These are phyloP conservation scores for Brachirus orientalis DNA, from an alignment of 2,113 vertebrate species.

Conservation along the genomic window DNA sequence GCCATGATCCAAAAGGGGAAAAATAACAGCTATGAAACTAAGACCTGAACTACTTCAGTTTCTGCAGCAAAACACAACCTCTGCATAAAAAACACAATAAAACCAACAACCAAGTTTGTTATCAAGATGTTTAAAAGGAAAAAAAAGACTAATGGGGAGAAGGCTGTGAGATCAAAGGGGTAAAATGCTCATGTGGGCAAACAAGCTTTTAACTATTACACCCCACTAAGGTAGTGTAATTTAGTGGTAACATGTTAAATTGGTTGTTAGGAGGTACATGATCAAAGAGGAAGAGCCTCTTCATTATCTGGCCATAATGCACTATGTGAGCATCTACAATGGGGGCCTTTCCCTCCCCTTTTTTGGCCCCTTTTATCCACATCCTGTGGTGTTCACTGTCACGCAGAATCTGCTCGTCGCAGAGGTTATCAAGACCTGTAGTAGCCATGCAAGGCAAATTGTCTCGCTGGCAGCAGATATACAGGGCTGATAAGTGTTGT, in stretches of 20 bases:
- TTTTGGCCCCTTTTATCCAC: constrained; percentile 38
- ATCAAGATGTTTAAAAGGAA: constrained; percentile 31
- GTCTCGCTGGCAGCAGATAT: constrained; percentile 45
- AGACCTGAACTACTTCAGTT: background rate
- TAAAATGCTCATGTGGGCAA: background rate
- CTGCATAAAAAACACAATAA: background rate
- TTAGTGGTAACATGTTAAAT: constrained; percentile 48
- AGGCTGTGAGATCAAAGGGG: constrained; percentile 49
- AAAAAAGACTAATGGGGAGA: constrained; percentile 15
- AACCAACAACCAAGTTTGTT: constrained; percentile 15
- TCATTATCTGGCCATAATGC: constrained; percentile 49
- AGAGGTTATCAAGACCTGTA: constrained; percentile 60
- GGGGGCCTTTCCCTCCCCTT: constrained; percentile 9
- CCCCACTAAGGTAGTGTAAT: constrained; percentile 31
- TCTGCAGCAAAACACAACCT: background rate
- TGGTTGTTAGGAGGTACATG: constrained; percentile 34
- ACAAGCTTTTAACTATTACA: constrained; percentile 32
- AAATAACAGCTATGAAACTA: constrained; percentile 3
- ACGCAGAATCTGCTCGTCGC: constrained; percentile 22
- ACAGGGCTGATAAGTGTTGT: constrained; percentile 45
- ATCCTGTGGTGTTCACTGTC: constrained; percentile 41
- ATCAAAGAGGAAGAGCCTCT: constrained; percentile 55
- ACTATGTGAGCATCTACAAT: constrained; percentile 61
- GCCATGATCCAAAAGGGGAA: constrained; percentile 2
- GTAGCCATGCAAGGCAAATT: constrained; percentile 46